phyloP scores from a whole-genome alignment of 2,113 vertebrate genomes.

The Phylloscopus trochilus region DNA sequence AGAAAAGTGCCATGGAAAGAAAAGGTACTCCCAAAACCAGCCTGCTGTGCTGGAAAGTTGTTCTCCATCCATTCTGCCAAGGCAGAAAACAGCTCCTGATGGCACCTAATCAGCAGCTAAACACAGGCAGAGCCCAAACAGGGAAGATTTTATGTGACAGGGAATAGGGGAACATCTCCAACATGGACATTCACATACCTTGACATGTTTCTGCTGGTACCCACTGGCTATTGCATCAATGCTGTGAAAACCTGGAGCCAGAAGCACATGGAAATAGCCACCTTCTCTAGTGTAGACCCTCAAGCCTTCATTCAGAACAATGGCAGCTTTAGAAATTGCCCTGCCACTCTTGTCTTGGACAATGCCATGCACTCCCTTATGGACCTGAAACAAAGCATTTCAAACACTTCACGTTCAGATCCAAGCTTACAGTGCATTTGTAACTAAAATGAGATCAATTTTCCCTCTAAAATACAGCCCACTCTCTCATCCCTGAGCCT shows the following conservation, averaged over 20 bases:
- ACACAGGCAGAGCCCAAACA: neutral
- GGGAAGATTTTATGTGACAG: neutral
- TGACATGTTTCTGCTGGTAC: slow-evolving; percentile 87
- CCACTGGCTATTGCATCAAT: slow-evolving; percentile 89
- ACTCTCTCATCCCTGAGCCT: neutral
- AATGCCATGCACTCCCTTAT: slow-evolving; percentile 91
- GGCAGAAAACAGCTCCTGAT: neutral
- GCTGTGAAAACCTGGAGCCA: slow-evolving; percentile 89
- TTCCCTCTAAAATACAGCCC: neutral
- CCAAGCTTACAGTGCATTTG: rapidly evolving
- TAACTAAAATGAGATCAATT: neutral
- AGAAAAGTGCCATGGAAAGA: neutral
- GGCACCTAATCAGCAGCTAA: neutral
- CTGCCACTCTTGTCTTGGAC: slow-evolving; percentile 91
- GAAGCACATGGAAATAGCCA: slow-evolving; percentile 89
- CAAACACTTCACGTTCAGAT: neutral
- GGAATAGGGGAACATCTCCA: neutral
- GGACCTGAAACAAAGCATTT: slow-evolving; percentile 77
- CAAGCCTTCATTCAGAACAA: slow-evolving; percentile 85
- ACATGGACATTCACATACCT: slow-evolving; percentile 66
- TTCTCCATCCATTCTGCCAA: neutral
- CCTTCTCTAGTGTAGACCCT: slow-evolving; percentile 82
- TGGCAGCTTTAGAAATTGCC: slow-evolving; percentile 84
- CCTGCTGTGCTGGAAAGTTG: neutral
- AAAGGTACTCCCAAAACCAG: neutral